Evolutionary conservation across 2,888 invertebrate genomes (phyloP), one percentile per base, ranked within the genome.

Genomic region (Chaetogeoica ovagalla): DNA sequence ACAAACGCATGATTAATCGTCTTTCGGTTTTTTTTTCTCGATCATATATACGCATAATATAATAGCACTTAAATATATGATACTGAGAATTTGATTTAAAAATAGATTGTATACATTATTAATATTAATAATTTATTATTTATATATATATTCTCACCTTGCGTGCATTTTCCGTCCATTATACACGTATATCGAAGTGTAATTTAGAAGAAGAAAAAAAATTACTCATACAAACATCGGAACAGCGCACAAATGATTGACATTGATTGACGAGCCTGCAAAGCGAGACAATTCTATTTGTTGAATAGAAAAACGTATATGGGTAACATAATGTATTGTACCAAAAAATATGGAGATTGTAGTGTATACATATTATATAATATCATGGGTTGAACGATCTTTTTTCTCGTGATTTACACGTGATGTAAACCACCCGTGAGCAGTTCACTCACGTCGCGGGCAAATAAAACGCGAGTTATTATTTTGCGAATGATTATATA

Each of bases 351-450:
- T 21, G 43, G 21, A 21, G 19, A 43, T 48, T 19, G 13, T 5
- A 43, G 43, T 9, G 43, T 43, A 43, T 30, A 30, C 4, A 9
- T 43, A 43, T 43, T 9, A 43, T 43, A 43, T 23, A 30, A 23
- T 62, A 74, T 74, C 17, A 19, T 11, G 55, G 21, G 74, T 74
- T 74, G 63, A 74, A 74, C 39, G 39, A 74, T 74, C 74, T 65
- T 65, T 48, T n/a, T 62, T 30, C 43, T 59, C 30, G 39, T 63
- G 39, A 65, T 55, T 48, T 48, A 48, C 48, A n/a, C n/a, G n/a
- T n/a, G 48, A 9, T 11, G 48, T 63, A 68, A 73, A 55, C 37
- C 63, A n/a, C n/a, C n/a, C n/a, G n/a, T n/a, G n/a, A n/a, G n/a
- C n/a, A n/a, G n/a, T n/a, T n/a, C n/a, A n/a, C n/a, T n/a, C n/a